Evolutionary conservation across 2,797 vertebrate genomes (phyloP), one percentile per base, ranked within the genome.

Genomic region (Propithecus deckenii): DNA sequence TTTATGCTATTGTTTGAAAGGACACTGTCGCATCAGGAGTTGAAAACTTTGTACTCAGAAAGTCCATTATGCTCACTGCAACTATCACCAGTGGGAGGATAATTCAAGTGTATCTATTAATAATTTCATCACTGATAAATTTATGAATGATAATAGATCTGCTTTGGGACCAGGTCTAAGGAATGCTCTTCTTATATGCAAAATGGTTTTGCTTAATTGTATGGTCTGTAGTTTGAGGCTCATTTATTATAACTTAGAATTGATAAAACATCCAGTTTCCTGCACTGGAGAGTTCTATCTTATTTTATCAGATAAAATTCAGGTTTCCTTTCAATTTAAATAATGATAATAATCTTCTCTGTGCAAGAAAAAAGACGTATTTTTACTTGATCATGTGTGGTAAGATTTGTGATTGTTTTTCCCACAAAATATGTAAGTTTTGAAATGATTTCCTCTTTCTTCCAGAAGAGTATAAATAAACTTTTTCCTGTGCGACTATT

Each of bases 371-470:
- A 52, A 95, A 10, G n/a, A 59, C 20, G 23, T 11, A 7, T 72
- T 94, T 63, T 89, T 85, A 38, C 59, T n/a, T n/a, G 63, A 88
- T 38, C n/a, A 85, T 35, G 65, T 80, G 5, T 48, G 61, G 38
- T 96, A 94, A 97, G 89, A 93, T 71, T 63, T 91, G 20, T 14
- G 46, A 57, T 61, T 41, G 86, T 88, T 80, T 13, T 63, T 97
- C 38, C 23, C 41, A 22, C 22, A 69, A 87, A 97, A 67, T 23
- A 79, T 88, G 97, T 96, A 91, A 90, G n/a, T 96, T 97, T 97
- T 83, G n/a, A 95, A 85, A 96, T 93, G 93, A 71, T 95, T 98
- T 97, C 89, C 96, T 46, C 35, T 91, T 93, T 97, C 97, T 48
- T 93, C 32, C 32, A 61, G n/a, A 23, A 88, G 23, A 91, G 46